Conservation (phyloP, 2,888 invertebrate genomes). For the Polydrusus cervinus region DNA sequence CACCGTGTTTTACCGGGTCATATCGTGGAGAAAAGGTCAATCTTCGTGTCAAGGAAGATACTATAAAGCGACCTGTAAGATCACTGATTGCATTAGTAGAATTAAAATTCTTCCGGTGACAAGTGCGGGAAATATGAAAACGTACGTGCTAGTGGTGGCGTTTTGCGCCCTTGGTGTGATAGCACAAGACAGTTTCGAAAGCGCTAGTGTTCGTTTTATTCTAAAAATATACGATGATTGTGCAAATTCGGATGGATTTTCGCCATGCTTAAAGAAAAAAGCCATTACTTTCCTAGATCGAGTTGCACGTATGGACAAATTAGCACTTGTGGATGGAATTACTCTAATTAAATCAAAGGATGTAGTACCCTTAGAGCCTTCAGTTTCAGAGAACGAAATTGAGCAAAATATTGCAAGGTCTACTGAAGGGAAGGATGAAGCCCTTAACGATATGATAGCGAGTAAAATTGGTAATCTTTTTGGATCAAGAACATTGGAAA, state of each 20-base stretch:
- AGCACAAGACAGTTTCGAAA: conserved; percentile 66
- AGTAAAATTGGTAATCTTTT: conserved; percentile 82
- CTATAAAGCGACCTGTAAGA: conserved; percentile 68
- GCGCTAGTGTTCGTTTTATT: conserved; percentile 78
- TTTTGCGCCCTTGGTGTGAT: conserved; percentile 64
- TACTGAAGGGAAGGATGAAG: conserved; percentile 79
- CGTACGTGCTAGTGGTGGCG: conserved; percentile 68
- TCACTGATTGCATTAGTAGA: conserved; percentile 66
- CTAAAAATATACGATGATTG: conserved; percentile 87
- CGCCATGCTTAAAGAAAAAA: conserved; percentile 87
- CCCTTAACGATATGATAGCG: conserved; percentile 80
- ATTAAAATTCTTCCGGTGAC: conserved; percentile 61
- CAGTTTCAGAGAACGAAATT: conserved; percentile 79
- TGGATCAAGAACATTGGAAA: conserved; percentile 83
- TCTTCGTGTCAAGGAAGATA: conserved; percentile 51
- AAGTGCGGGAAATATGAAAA: conserved; percentile 59
- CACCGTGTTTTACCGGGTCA: conserved; percentile 54
- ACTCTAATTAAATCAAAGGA: conserved; percentile 77
- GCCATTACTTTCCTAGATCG: conserved; percentile 86
- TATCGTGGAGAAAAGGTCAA: conserved; percentile 55
- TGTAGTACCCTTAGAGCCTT: conserved; percentile 72
- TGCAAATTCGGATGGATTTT: conserved; percentile 79
- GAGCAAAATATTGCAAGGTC: conserved; percentile 81
- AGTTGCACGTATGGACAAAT: conserved; percentile 80
- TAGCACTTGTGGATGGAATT: conserved; percentile 79